Percentiles rank a stretch among this genome's conserved stretches.
Evolutionary conservation across 2,113 vertebrate genomes (phyloP).

Genomic region (Gambusia affinis): DNA sequence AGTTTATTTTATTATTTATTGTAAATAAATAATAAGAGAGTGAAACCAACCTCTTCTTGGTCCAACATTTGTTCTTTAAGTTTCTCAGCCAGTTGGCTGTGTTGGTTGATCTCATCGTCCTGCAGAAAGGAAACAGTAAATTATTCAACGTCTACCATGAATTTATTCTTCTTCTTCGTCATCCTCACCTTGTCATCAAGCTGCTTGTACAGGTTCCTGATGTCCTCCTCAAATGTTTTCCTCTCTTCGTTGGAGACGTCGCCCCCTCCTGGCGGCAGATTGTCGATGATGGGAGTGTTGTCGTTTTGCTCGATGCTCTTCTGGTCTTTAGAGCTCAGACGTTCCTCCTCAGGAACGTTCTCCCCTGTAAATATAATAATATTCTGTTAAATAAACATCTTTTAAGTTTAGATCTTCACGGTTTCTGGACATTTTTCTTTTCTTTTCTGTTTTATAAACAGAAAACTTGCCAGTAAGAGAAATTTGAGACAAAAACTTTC

Average conservation of each 20-base stretch:
- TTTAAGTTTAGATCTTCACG: too few relatives aligned
- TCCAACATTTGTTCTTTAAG: conserved; percentile 70
- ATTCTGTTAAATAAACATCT: not conserved
- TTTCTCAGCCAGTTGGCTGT: conserved; percentile 68
- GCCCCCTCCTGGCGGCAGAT: conserved; percentile 72
- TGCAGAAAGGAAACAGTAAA: conserved; percentile 10
- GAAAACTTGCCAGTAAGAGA: too few relatives aligned
- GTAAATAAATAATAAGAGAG: too few relatives aligned
- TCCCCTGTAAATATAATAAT: conserved; percentile 78
- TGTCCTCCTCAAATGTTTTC: conserved; percentile 86
- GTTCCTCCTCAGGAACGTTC: conserved; percentile 89
- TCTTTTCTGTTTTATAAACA: too few relatives aligned
- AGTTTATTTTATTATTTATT: too few relatives aligned
- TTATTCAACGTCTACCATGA: not conserved
- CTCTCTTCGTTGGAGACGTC: conserved; percentile 77
- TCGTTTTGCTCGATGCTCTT: conserved; percentile 85
- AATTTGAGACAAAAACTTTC: too few relatives aligned
- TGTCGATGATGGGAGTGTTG: conserved; percentile 87
- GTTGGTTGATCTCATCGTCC: conserved; percentile 72
- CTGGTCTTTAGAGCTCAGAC: conserved; percentile 88
- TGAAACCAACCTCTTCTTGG: conserved; percentile 57
- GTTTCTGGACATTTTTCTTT: too few relatives aligned
- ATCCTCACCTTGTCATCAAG: conserved; percentile 90
- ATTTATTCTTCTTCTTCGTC: not conserved
- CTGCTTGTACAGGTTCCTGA: conserved; percentile 88